These are phyloP conservation scores for Scophthalmus maximus DNA, from an alignment of 2,113 vertebrate species.

Conservation along the genomic window DNA sequence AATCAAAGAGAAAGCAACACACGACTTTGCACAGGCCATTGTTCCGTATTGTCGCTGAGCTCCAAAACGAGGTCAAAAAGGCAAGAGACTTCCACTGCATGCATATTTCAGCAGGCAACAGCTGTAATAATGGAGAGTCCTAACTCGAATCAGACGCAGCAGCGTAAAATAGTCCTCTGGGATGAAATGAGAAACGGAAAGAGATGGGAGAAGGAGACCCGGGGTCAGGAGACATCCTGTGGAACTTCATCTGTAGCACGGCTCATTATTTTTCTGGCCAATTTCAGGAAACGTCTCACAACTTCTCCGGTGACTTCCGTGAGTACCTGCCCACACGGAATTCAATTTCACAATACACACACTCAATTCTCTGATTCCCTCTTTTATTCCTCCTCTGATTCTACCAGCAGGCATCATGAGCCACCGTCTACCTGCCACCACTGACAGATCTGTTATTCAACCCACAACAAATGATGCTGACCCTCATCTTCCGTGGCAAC, in stretches of 20 bases:
- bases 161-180: neutral
- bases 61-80: slow-evolving; percentile 51
- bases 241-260: slow-evolving; percentile 9
- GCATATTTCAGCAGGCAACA: slow-evolving; percentile 63
- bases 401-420: neutral
- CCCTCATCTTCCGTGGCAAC: too few species aligned
- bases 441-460: too few species aligned
- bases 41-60: slow-evolving; percentile 13
- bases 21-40: neutral
- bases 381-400: neutral
- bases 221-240: slow-evolving; percentile 24
- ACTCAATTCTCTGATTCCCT: too few species aligned
- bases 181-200: slow-evolving; percentile 27
- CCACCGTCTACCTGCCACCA: too few species aligned
- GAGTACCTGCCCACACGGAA: neutral
- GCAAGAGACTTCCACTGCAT: slow-evolving; percentile 37
- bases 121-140: slow-evolving; percentile 5
- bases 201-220: slow-evolving; percentile 19
- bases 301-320: neutral
- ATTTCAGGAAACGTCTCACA: neutral
- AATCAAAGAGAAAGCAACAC: neutral
- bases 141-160: neutral
- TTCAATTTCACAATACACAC: neutral
- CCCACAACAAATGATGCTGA: too few species aligned
- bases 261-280: neutral